Conservation (phyloP, 2,888 invertebrate genomes). For the Ceramica pisi region DNA sequence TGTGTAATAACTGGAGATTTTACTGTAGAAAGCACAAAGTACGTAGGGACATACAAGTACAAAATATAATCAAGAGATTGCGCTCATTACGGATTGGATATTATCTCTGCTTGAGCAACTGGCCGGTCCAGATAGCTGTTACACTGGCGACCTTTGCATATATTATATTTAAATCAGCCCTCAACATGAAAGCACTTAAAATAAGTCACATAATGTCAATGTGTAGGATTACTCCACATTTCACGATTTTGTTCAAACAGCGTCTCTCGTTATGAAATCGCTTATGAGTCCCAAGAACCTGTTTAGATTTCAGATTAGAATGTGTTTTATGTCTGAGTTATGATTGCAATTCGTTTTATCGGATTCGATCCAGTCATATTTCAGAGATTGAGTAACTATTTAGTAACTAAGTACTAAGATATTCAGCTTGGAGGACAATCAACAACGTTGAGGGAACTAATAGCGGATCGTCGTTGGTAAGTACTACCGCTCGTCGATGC, state of each 20-base stretch:
- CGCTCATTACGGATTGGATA: slow-evolving; percentile 48
- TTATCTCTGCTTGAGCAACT: slow-evolving; percentile 55
- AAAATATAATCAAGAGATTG: slow-evolving; percentile 39
- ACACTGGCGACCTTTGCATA: slow-evolving; percentile 58
- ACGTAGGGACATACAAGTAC: slow-evolving; percentile 6
- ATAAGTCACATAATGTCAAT: slow-evolving; percentile 46
- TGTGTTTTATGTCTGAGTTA: slow-evolving; percentile 48
- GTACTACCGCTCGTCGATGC: slow-evolving; percentile 31
- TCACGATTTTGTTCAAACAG: slow-evolving; percentile 21
- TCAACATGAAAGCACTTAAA: slow-evolving; percentile 40
- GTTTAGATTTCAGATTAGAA: slow-evolving; percentile 57
- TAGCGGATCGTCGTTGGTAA: slow-evolving; percentile 30
- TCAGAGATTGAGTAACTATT: slow-evolving; percentile 50
- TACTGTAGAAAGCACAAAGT: slow-evolving; percentile 38
- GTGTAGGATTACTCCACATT: slow-evolving; percentile 37
- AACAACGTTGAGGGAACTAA: slow-evolving; percentile 24
- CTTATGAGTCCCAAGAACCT: slow-evolving; percentile 50
- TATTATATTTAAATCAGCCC: slow-evolving; percentile 50
- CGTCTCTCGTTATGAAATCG: slow-evolving; percentile 55
- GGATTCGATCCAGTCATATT: slow-evolving; percentile 44
- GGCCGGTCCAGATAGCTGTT: slow-evolving; percentile 58
- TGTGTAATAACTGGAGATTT: slow-evolving; percentile 31
- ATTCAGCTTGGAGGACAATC: slow-evolving; percentile 22
- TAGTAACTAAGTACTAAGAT: slow-evolving; percentile 1
- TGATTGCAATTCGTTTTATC: slow-evolving; percentile 56